Conservation (phyloP, 2,888 invertebrate species). For the Leptopilina myrica region DNA sequence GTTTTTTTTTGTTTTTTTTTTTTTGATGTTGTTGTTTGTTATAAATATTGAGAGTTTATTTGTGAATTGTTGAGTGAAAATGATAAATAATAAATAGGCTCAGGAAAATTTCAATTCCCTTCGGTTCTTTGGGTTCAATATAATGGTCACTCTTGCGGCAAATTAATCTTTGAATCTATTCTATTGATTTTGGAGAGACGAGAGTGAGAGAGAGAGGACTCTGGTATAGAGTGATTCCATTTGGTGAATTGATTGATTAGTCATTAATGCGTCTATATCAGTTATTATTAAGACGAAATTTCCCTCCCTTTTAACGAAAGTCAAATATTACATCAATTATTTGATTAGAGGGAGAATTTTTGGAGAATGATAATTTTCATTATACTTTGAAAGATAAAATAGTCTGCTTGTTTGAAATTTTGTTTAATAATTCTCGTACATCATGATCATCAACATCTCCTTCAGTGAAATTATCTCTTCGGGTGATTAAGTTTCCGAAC, state of each 20-base stretch:
- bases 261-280: not conserved
- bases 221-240: not conserved
- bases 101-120: not conserved
- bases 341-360: too few relatives aligned
- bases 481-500: not conserved
- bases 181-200: not conserved
- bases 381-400: too few relatives aligned
- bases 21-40: too few relatives aligned
- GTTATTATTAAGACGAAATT: slow-evolving; percentile 12
- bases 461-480: not conserved
- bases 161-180: not conserved
- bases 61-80: too few relatives aligned
- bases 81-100: not conserved
- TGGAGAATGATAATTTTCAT: too few relatives aligned
- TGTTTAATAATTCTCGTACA: too few relatives aligned
- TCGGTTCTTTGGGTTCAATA: not conserved
- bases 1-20: too few relatives aligned
- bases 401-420: too few relatives aligned
- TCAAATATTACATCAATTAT: not conserved
- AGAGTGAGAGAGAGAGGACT: too few relatives aligned
- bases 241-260: not conserved
- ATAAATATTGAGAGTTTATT: too few relatives aligned
- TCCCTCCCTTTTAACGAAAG: not conserved
- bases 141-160: not conserved
- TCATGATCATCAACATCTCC: not conserved